phyloP scores from a whole-genome alignment of 2,888 invertebrate species.

The Axea sp. region DNA sequence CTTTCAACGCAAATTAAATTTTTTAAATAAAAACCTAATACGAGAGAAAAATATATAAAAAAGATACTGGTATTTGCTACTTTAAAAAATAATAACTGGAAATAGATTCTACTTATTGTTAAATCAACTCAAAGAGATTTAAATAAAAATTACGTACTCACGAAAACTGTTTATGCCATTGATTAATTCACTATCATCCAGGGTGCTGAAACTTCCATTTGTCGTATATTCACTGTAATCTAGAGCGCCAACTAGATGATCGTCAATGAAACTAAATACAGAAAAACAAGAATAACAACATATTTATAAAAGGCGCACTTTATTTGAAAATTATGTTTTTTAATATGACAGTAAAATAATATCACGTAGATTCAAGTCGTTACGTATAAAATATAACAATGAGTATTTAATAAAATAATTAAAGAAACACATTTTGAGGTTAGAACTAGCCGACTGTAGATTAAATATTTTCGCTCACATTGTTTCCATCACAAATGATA shows the following conservation, averaged over 20 bases:
- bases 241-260: slow-evolving; percentile 32
- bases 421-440: too few relatives aligned
- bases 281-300: slow-evolving; percentile 1
- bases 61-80: too few relatives aligned
- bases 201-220: slow-evolving; percentile 24
- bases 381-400: not conserved
- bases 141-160: slow-evolving; percentile 23
- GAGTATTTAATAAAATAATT: too few relatives aligned
- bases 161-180: slow-evolving; percentile 50
- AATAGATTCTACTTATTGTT: too few relatives aligned
- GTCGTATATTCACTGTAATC: slow-evolving; percentile 8
- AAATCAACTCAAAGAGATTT: slow-evolving; percentile 15
- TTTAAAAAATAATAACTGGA: too few relatives aligned
- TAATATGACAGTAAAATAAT: not conserved
- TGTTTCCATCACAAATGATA: too few relatives aligned
- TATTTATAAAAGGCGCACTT: not conserved
- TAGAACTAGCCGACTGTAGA: too few relatives aligned
- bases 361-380: not conserved
- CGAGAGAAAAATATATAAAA: too few relatives aligned
- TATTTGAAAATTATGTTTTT: not conserved
- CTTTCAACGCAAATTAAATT: too few relatives aligned
- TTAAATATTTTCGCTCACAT: too few relatives aligned
- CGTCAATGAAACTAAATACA: slow-evolving; percentile 11
- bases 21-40: too few relatives aligned
- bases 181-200: slow-evolving; percentile 40